Conservation (phyloP, 2,888 invertebrate species). For the Lobophora halterata region DNA sequence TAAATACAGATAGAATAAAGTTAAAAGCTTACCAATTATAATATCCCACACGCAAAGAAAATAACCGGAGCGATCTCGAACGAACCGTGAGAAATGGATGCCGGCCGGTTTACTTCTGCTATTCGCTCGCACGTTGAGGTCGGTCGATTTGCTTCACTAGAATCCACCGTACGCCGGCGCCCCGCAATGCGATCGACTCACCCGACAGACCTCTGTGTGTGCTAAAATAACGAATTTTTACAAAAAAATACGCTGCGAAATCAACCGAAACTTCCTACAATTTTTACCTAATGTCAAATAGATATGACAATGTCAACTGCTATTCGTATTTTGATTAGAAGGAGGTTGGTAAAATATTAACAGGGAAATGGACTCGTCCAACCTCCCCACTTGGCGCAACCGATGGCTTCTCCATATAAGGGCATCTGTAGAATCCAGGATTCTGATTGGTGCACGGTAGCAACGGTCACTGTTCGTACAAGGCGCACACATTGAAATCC, state of each 20-base stretch:
- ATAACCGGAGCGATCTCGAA: constrained; percentile 57
- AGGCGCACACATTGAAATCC: constrained; percentile 46
- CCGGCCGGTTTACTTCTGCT: constrained; percentile 67
- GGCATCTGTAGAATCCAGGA: constrained; percentile 86
- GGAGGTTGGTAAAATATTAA: constrained; percentile 38
- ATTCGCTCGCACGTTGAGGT: constrained; percentile 56
- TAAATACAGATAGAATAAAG: constrained; percentile 8
- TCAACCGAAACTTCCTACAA: constrained; percentile 49
- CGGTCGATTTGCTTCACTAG: constrained; percentile 69
- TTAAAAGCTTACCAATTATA: constrained; percentile 51
- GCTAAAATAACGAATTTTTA: constrained; percentile 50
- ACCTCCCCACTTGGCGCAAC: constrained; percentile 73
- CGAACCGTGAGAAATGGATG: constrained; percentile 70
- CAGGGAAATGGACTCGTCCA: constrained; percentile 65
- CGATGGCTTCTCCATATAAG: constrained; percentile 90
- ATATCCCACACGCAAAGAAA: constrained; percentile 39
- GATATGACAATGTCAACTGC: constrained; percentile 21
- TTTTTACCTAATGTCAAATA: constrained; percentile 41
- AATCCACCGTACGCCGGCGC: constrained; percentile 61
- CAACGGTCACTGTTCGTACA: constrained; percentile 75
- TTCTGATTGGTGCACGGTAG: constrained; percentile 82
- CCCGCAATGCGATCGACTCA: constrained; percentile 60
- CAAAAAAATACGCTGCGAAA: constrained; percentile 40
- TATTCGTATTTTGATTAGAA: constrained; percentile 27
- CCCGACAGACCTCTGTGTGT: constrained; percentile 61